phyloP scores from a whole-genome alignment of 2,113 vertebrate species.

The Anthoscopus minutus region DNA sequence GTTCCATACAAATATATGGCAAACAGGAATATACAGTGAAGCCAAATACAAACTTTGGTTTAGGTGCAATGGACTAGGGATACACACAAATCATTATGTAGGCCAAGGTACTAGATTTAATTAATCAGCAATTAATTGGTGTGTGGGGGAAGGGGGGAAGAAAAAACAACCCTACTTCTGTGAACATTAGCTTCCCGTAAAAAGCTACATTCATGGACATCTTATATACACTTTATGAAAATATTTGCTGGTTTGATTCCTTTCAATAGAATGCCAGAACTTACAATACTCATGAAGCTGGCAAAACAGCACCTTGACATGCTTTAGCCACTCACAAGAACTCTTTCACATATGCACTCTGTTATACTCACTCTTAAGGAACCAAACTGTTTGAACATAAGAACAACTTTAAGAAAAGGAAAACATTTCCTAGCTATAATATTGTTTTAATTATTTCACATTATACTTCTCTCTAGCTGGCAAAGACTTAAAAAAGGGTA shows the following conservation, averaged over 20 bases:
- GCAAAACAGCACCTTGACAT: not conserved
- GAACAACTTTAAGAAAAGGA: not conserved
- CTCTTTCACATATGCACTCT: not conserved
- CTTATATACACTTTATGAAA: not conserved
- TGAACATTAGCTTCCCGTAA: not conserved
- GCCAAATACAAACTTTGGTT: not conserved
- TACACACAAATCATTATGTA: not conserved
- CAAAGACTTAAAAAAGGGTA: not conserved
- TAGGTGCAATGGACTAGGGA: not conserved
- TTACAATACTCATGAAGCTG: not conserved
- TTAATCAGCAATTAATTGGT: not conserved
- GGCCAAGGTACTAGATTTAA: not conserved
- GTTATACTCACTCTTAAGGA: not conserved
- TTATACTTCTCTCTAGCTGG: not conserved
- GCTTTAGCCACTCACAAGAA: not conserved
- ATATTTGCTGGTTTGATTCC: not conserved
- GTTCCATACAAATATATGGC: not conserved
- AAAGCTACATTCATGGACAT: not conserved
- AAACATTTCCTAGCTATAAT: not conserved
- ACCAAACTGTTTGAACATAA: not conserved
- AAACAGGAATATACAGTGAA: not conserved
- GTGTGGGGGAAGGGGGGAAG: no score
- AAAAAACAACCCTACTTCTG: not conserved
- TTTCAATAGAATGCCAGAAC: not conserved
- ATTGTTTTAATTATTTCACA: not conserved